These are phyloP conservation scores for Phataginus tricuspis DNA, from an alignment of 2,797 vertebrate species.

Conservation along the genomic window DNA sequence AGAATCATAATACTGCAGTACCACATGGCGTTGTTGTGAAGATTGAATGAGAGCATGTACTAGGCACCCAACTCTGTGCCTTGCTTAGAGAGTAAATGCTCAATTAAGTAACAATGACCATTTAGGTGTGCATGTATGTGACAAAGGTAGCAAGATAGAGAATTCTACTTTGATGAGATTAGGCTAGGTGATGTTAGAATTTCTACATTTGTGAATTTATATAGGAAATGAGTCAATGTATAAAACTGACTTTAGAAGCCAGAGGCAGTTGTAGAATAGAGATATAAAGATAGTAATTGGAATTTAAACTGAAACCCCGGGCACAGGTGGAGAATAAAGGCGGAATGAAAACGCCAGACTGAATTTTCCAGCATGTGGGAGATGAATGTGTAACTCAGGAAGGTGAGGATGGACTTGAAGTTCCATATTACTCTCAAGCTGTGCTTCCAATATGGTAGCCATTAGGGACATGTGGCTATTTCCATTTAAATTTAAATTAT, in stretches of 20 bases:
- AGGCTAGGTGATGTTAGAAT: background rate
- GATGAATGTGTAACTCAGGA: background rate
- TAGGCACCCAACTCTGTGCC: background rate
- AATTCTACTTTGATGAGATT: background rate
- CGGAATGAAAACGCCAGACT: background rate
- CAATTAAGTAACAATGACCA: background rate
- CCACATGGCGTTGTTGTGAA: background rate
- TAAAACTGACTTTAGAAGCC: background rate
- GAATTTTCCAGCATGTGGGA: background rate
- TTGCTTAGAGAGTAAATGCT: background rate
- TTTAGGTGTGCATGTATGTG: background rate
- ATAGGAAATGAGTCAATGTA: background rate
- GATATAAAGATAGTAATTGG: background rate
- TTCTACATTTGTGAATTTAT: background rate
- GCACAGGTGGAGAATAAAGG: background rate
- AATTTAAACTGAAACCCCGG: background rate
- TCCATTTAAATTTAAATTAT: background rate
- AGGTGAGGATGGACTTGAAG: background rate
- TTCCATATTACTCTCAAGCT: background rate
- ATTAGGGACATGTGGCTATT: background rate
- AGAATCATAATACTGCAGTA: background rate
- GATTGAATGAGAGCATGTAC: background rate
- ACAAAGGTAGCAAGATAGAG: background rate
- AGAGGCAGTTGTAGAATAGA: background rate
- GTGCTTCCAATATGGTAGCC: background rate